phyloP scores from a whole-genome alignment of 2,888 invertebrate genomes.

The Acrobeloides nanus region DNA sequence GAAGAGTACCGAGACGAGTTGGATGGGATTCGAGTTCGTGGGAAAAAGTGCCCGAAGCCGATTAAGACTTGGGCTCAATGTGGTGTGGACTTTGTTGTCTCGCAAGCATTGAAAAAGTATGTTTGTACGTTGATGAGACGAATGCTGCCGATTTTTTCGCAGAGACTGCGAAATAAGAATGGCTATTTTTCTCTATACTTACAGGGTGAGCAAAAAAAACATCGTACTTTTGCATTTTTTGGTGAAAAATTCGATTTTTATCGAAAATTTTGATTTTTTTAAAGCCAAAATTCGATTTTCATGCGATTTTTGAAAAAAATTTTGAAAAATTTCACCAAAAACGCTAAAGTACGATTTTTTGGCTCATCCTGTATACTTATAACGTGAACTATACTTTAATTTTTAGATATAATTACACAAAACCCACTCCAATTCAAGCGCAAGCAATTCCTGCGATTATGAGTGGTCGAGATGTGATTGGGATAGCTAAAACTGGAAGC shows the following conservation, averaged over 20 bases:
- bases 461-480: constrained; percentile 89
- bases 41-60: constrained; percentile 83
- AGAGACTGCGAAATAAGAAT: neutral
- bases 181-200: neutral
- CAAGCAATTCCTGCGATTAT: constrained; percentile 86
- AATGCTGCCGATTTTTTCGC: neutral
- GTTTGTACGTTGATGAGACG: constrained; percentile 6
- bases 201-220: too few species aligned
- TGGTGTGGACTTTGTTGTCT: constrained; percentile 87
- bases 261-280: too few species aligned
- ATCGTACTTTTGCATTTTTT: too few species aligned
- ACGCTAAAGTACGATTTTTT: too few species aligned
- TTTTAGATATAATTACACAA: constrained; percentile 68
- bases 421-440: constrained; percentile 95
- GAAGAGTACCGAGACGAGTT: constrained; percentile 64
- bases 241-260: too few species aligned
- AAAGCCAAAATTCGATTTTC: too few species aligned
- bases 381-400: neutral
- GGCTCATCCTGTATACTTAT: neutral
- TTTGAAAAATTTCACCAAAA: too few species aligned
- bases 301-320: too few species aligned
- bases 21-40: constrained; percentile 90
- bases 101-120: constrained; percentile 78
- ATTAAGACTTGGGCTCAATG: constrained; percentile 96
- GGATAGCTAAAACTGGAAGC: constrained; percentile 97